Evolutionary conservation across 2,888 invertebrate genomes (phyloP).

Genomic region (Drosophila seclusa): DNA sequence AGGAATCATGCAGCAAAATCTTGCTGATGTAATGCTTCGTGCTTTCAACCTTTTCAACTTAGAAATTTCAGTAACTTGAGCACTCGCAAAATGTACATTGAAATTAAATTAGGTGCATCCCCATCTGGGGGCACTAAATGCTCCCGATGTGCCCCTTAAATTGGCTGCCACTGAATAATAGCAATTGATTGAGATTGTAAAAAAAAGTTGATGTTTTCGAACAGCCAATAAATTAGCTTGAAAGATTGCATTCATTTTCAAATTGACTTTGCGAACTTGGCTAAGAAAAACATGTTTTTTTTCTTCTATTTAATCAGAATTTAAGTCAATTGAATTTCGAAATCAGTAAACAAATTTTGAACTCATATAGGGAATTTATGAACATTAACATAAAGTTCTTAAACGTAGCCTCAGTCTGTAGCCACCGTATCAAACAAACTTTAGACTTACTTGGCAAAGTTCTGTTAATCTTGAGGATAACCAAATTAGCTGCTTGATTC

Average conservation of each 20-base stretch:
- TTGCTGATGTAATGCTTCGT: slow-evolving; percentile 3
- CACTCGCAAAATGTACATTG: slow-evolving; percentile 26
- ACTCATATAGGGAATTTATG: background rate
- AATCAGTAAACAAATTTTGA: background rate
- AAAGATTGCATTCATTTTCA: background rate
- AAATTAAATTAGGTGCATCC: slow-evolving; percentile 19
- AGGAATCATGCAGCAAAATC: slow-evolving; percentile 2
- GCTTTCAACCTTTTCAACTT: background rate
- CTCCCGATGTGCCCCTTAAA: background rate
- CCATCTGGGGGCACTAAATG: slow-evolving; percentile 6
- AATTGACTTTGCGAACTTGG: background rate
- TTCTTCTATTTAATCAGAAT: background rate
- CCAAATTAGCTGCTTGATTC: background rate
- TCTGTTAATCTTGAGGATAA: background rate
- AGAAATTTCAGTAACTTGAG: slow-evolving; percentile 11
- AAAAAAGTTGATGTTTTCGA: background rate
- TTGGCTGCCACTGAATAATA: background rate
- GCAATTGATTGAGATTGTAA: background rate
- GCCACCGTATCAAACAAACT: slow-evolving; percentile 2
- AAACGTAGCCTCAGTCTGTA: slow-evolving; percentile 7
- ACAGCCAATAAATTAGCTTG: background rate
- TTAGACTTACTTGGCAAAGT: slow-evolving; percentile 10
- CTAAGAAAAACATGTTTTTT: background rate
- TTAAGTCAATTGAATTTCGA: background rate
- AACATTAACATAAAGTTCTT: background rate